Base-by-base conservation (phyloP, 2,888 invertebrate species). In the Pinctada fucata region DNA sequence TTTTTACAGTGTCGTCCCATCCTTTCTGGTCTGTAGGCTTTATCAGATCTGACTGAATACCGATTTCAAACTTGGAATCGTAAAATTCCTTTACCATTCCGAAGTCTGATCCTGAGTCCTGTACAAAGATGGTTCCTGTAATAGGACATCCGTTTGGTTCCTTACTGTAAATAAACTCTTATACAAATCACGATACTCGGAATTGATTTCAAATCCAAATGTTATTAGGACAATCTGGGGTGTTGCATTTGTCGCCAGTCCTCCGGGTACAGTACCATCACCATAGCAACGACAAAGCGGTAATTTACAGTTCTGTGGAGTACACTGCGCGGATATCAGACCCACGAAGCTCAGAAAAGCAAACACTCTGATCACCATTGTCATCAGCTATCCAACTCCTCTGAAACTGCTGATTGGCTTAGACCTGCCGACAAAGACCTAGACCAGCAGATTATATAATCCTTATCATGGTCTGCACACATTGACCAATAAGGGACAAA, bases 1-100 rank as follows among this genome's bases (percentile, higher is more conserved):
- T 78, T 78, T 82, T 82, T 2, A 85, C 71, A 64, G 74, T 71
- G 5, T 81, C 70, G 5, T 77, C 76, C 87, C 87, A 87, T 10
- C 76, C 82, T 3, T 75, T 76, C 2, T 80, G 74, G 4, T 75
- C 78, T 0, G 13, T 65, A 0, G 88, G 88, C 4, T 80, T 68
- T 3, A 76, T 83, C 31, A 31, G 31, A 31, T 31, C 31, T 31
- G 58, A 58, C 13, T 58, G 58, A 1, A 58, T 58, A 10, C 58
- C 58, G 13, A 58, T 58, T 58, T 58, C 58, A 13, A 58, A 58
- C 13, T 13, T 13, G 8, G 8, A 13, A 58, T 58, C 58, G 13
- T 58, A 58, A 58, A 10, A 58, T 1, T 58, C 13, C 13, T 58
- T 58, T 8, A 58, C 58, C 8, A 58, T 1, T 10, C 10, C 58